Evolutionary conservation across 2,797 vertebrate species (phyloP).

Genomic region (Acomys russatus): DNA sequence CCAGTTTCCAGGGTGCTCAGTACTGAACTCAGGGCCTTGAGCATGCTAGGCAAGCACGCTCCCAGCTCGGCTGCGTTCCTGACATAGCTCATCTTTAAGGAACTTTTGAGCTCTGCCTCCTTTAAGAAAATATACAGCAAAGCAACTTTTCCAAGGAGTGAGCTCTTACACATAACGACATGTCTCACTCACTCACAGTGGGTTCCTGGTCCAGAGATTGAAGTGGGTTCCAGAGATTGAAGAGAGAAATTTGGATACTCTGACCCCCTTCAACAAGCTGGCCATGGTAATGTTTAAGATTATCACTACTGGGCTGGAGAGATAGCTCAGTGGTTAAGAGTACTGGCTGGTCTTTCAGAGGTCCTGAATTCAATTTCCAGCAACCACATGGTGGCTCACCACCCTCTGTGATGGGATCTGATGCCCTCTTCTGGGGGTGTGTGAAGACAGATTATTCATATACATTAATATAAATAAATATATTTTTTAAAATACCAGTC

Average conservation of each 20-base stretch:
- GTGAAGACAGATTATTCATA: no score
- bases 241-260: background rate
- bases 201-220: background rate
- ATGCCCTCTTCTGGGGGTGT: no score
- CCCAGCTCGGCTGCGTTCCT: background rate
- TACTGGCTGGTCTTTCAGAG: no score
- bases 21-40: background rate
- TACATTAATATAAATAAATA: no score
- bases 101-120: background rate
- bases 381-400: no score
- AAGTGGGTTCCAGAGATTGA: background rate
- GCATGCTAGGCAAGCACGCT: background rate
- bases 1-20: background rate
- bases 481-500: no score
- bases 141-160: background rate
- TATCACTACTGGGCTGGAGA: background rate
- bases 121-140: background rate
- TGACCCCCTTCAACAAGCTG: slow-evolving; percentile 6
- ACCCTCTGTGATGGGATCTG: no score
- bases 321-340: no score
- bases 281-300: background rate
- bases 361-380: no score
- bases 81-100: background rate
- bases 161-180: background rate
- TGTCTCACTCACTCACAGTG: background rate